Percentiles rank a stretch among this genome's conserved stretches.
These are phyloP conservation scores for Tetragonula carbonaria DNA, from an alignment of 2,888 invertebrate genomes.

Conservation along the genomic window DNA sequence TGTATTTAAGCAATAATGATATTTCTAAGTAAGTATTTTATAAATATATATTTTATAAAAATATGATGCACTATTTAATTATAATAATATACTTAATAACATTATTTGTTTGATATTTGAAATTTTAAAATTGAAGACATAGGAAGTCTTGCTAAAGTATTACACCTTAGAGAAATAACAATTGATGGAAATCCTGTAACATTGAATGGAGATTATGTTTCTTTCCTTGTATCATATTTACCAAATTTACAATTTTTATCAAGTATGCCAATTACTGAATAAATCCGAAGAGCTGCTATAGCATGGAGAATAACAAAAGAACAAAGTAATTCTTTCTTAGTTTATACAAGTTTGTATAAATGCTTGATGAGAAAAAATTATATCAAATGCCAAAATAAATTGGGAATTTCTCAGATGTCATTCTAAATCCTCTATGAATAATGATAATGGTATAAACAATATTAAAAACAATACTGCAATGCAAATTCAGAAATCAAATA, in stretches of 20 bases:
- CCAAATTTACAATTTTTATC: constrained; percentile 90
- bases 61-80: not conserved
- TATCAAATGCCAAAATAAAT: constrained; percentile 93
- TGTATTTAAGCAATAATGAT: constrained; percentile 94
- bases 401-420: constrained; percentile 88
- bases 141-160: constrained; percentile 91
- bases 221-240: constrained; percentile 92
- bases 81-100: not conserved
- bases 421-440: no score
- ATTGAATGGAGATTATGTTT: constrained; percentile 91
- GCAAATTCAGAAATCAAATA: constrained; percentile 74
- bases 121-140: constrained; percentile 92
- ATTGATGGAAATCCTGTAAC: constrained; percentile 94
- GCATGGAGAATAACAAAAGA: constrained; percentile 93
- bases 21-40: constrained; percentile 86
- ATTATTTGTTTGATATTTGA: constrained; percentile 1
- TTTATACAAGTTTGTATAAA: constrained; percentile 85
- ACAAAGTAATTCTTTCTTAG: constrained; percentile 88
- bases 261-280: constrained; percentile 92
- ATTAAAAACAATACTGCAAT: constrained; percentile 73
- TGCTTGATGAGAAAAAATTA: constrained; percentile 92
- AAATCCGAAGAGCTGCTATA: constrained; percentile 91
- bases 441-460: not conserved
- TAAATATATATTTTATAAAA: not conserved
- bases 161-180: constrained; percentile 92